A percentile compares a stretch with the other conserved stretches of the same genome.
These are phyloP conservation scores for Dipodomys ordii DNA, from an alignment of 2,113 vertebrate species.

Conservation along the genomic window DNA sequence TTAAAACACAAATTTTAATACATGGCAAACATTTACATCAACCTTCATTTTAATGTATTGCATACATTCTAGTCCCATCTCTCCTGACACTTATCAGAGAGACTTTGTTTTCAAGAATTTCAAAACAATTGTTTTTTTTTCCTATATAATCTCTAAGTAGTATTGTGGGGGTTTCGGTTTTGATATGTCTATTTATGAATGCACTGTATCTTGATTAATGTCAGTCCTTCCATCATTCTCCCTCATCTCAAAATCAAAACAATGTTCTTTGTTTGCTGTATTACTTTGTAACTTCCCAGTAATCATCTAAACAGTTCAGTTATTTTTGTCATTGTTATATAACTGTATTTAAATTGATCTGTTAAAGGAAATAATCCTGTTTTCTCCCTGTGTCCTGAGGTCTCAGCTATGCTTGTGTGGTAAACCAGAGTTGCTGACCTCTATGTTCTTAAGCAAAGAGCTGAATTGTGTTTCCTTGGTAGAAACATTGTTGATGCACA, in stretches of 20 bases:
- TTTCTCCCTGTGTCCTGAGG: not conserved
- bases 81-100: not conserved
- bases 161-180: too few species aligned
- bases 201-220: too few species aligned
- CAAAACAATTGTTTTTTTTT: not conserved
- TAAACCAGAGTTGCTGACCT: not conserved
- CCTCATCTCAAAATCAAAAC: too few species aligned
- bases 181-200: too few species aligned
- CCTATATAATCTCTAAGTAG: too few species aligned
- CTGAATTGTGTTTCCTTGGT: constrained; percentile 76
- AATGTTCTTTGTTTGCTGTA: not conserved
- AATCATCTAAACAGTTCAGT: not conserved
- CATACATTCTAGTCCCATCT: not conserved
- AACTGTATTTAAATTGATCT: not conserved
- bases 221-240: too few species aligned
- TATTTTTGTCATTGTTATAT: not conserved
- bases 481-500: constrained; percentile 98
- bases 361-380: not conserved
- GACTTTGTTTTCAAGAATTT: not conserved
- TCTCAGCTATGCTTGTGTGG: not conserved
- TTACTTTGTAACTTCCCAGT: not conserved
- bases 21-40: not conserved
- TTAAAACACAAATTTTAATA: not conserved
- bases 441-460: not conserved
- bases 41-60: not conserved